phyloP scores from a whole-genome alignment of 2,888 invertebrate genomes.

The Cantharis flavilabris region DNA sequence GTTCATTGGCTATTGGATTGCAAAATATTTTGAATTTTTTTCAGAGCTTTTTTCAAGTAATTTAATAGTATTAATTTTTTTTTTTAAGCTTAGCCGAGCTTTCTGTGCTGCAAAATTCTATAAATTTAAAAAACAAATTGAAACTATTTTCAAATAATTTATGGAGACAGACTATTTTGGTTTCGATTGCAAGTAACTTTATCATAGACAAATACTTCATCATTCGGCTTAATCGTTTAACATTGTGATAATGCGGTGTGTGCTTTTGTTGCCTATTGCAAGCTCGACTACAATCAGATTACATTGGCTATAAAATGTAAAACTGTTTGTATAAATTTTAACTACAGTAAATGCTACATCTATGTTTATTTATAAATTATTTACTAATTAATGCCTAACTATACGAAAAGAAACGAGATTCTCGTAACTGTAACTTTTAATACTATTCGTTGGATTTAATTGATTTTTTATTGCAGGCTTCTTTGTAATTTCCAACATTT shows the following conservation, averaged over 20 bases:
- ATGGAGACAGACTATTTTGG: background rate
- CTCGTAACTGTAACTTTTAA: background rate
- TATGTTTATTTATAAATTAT: background rate
- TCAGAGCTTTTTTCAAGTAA: too few species aligned
- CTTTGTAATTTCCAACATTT: background rate
- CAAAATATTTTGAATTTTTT: too few species aligned
- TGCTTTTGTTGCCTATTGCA: background rate
- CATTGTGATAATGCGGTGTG: background rate
- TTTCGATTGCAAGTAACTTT: background rate
- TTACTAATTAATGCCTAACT: background rate
- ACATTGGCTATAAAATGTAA: background rate
- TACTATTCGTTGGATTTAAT: background rate
- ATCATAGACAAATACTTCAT: background rate
- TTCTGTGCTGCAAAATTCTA: background rate
- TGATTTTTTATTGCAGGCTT: background rate
- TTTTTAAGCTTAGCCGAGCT: too few species aligned
- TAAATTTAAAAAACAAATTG: background rate
- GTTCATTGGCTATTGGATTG: background rate
- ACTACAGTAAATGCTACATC: background rate
- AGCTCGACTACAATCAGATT: background rate
- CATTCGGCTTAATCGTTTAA: background rate
- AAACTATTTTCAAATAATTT: background rate
- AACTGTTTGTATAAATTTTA: background rate
- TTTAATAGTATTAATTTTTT: too few species aligned
- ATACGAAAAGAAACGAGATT: background rate